Evolutionary conservation across 2,888 invertebrate species (phyloP).

Genomic region (Oasisia sp.): DNA sequence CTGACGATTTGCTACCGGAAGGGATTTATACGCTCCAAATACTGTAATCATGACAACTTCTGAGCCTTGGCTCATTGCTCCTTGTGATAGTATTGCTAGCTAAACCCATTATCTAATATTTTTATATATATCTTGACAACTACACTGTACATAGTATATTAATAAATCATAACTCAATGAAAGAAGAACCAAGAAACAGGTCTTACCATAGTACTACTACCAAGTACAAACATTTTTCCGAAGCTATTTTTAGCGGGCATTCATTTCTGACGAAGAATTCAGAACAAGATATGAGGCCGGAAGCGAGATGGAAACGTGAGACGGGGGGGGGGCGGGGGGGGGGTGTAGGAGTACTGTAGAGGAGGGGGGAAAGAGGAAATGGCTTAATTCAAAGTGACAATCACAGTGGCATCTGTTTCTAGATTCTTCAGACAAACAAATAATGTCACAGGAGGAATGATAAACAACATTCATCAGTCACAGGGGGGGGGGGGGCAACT

Average conservation of each 20-base stretch:
- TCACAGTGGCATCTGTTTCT: background rate
- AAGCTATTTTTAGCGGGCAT: background rate
- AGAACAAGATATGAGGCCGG: background rate
- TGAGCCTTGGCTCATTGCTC: no score
- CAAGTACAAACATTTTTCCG: background rate
- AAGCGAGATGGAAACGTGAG: background rate
- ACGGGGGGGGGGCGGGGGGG: background rate
- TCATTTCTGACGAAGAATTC: background rate
- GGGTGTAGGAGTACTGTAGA: background rate
- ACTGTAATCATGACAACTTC: no score
- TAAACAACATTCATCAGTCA: background rate
- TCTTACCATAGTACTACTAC: background rate
- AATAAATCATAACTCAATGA: background rate
- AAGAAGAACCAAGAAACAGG: background rate
- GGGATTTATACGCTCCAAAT: no score
- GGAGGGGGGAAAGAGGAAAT: background rate
- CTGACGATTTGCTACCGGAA: no score
- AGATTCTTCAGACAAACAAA: background rate
- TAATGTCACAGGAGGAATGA: background rate
- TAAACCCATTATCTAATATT: no score
- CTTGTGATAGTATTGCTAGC: no score
- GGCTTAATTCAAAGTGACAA: constrained; percentile 4
- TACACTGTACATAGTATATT: no score
- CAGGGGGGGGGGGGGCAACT: background rate
- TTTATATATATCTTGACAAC: no score